These are phyloP conservation scores for Macrochelys suwanniensis DNA, from an alignment of 2,797 vertebrate species.

Conservation along the genomic window DNA sequence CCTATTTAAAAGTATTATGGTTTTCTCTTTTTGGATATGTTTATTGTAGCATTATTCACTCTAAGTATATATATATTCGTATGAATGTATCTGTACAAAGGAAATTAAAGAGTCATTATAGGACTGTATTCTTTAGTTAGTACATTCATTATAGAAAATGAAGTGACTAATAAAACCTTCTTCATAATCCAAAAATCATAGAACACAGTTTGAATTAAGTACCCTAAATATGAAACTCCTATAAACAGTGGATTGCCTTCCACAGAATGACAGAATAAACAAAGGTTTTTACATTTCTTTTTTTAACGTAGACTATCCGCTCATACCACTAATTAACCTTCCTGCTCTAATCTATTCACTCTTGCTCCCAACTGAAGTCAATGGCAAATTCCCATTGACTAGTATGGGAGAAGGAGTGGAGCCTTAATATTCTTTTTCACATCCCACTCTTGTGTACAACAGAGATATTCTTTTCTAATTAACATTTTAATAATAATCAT, in stretches of 20 bases:
- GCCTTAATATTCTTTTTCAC: neutral
- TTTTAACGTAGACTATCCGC: conserved; percentile 29
- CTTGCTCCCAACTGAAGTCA: conserved; percentile 12
- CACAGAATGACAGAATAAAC: conserved; percentile 20
- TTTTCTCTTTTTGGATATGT: conserved; percentile 18
- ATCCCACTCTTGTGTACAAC: neutral
- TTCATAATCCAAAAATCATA: conserved; percentile 10
- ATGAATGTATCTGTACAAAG: neutral
- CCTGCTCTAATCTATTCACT: conserved; percentile 37
- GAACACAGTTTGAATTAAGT: conserved; percentile 41
- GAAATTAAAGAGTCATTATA: conserved; percentile 30
- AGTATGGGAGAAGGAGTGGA: neutral
- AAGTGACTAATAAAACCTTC: conserved; percentile 29
- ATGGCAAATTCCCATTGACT: neutral
- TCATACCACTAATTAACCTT: conserved; percentile 23
- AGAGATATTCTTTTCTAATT: neutral
- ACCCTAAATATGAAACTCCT: conserved; percentile 15
- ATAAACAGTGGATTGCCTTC: conserved; percentile 23
- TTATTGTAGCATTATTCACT: conserved; percentile 25
- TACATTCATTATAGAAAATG: neutral
- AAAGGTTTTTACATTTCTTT: conserved; percentile 30
- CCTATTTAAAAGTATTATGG: conserved; percentile 4
- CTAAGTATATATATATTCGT: neutral
- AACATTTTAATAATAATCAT: neutral
- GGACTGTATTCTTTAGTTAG: neutral